A percentile compares a stretch with the other conserved stretches of the same genome.
These are phyloP conservation scores for Sparus aurata DNA, from an alignment of 2,797 vertebrate species.

Conservation along the genomic window DNA sequence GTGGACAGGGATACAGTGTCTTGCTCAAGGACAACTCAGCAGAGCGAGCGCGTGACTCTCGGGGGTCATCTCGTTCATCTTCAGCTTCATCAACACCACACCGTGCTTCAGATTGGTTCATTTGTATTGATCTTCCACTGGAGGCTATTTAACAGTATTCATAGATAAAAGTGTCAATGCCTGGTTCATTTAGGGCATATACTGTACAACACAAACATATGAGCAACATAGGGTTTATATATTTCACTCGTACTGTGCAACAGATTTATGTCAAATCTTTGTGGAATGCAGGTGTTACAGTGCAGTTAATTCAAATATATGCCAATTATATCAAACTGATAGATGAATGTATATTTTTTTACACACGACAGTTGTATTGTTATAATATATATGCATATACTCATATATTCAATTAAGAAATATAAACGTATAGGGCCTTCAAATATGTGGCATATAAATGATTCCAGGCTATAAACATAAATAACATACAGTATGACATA, in stretches of 20 bases:
- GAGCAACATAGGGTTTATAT: too few species aligned
- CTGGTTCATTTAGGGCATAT: background rate
- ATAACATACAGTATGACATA: background rate
- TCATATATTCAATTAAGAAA: background rate
- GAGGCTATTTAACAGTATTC: background rate
- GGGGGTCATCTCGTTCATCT: slow-evolving; percentile 26
- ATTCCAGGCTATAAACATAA: background rate
- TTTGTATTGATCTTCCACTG: background rate
- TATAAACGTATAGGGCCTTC: background rate
- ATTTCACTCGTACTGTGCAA: too few species aligned
- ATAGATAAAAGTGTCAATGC: background rate
- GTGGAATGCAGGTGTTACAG: background rate
- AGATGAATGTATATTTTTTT: background rate
- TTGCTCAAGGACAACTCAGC: slow-evolving; percentile 58
- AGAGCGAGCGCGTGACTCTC: slow-evolving; percentile 1
- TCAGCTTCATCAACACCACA: background rate
- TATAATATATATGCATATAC: background rate
- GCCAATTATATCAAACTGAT: background rate
- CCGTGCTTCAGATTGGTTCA: background rate
- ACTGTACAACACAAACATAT: too few species aligned
- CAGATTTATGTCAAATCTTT: too few species aligned
- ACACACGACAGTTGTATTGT: background rate
- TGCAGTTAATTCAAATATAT: background rate
- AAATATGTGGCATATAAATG: background rate
- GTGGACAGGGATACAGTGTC: slow-evolving; percentile 37